phyloP scores from a whole-genome alignment of 1,140 invertebrate genomes.

The Caenorhabditis latens region DNA sequence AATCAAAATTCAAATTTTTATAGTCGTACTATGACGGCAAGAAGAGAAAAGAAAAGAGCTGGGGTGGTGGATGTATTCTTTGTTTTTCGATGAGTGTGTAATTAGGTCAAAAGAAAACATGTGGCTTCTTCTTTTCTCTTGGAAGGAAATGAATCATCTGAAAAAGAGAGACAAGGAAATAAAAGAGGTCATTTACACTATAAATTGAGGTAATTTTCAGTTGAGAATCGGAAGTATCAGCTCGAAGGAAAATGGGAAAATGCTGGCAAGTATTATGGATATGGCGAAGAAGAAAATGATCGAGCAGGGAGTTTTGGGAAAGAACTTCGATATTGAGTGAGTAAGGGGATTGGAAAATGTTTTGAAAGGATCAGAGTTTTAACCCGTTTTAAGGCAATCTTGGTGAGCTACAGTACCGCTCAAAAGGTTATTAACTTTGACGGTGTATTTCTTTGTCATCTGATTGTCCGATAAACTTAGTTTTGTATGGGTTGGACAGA shows the following conservation, averaged over 20 bases:
- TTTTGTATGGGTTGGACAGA: too few relatives aligned
- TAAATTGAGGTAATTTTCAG: conserved; percentile 48
- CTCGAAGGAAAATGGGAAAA: conserved; percentile 19
- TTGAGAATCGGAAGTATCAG: conserved; percentile 46
- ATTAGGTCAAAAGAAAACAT: conserved; percentile 8
- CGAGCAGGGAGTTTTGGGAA: conserved; percentile 72
- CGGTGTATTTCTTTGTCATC: too few relatives aligned
- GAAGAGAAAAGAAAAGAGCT: neutral
- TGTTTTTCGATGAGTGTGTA: neutral
- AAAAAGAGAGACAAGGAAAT: neutral
- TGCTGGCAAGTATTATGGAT: conserved; percentile 67
- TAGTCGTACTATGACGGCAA: conserved; percentile 6
- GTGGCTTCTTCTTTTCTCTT: neutral
- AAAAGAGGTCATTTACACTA: conserved; percentile 20
- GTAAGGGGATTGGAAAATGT: neutral
- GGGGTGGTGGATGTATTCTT: neutral
- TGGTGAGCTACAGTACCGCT: too few relatives aligned
- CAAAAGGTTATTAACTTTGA: too few relatives aligned
- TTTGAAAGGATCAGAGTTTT: too few relatives aligned
- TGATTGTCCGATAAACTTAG: too few relatives aligned
- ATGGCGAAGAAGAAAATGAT: conserved; percentile 73
- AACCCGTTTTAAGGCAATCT: too few relatives aligned
- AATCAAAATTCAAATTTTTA: too few relatives aligned
- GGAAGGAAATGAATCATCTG: neutral
- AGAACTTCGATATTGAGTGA: conserved; percentile 75